Conservation (phyloP, 2,113 vertebrate species). For the Sminthopsis crassicaudata region DNA sequence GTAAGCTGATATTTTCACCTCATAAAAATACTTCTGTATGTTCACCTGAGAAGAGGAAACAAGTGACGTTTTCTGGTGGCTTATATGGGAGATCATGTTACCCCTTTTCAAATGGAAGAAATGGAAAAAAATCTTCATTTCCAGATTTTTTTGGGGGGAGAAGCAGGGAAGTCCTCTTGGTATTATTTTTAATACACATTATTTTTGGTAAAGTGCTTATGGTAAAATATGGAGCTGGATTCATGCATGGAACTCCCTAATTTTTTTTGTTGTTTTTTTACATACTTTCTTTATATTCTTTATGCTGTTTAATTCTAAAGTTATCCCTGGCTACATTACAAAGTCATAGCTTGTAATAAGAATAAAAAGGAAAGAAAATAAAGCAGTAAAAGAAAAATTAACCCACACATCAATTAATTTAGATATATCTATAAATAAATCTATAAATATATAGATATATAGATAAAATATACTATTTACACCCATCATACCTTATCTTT, state of each 20-base stretch:
- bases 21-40: slow-evolving; percentile 79
- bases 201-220: slow-evolving; percentile 28
- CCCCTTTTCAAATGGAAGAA: slow-evolving; percentile 73
- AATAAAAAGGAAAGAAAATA: neutral
- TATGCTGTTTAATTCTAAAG: neutral
- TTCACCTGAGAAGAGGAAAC: slow-evolving; percentile 81
- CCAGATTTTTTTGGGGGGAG: slow-evolving; percentile 51
- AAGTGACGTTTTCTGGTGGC: slow-evolving; percentile 79
- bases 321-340: too few relatives aligned
- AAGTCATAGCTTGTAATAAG: neutral
- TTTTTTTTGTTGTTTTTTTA: neutral
- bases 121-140: slow-evolving; percentile 72
- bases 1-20: slow-evolving; percentile 87
- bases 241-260: neutral
- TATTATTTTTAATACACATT: slow-evolving; percentile 35
- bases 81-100: slow-evolving; percentile 78
- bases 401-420: neutral
- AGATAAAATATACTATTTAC: neutral
- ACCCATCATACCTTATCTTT: neutral
- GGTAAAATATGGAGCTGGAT: neutral
- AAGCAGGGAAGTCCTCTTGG: slow-evolving; percentile 25
- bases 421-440: too few relatives aligned
- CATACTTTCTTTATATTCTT: neutral
- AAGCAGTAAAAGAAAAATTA: neutral
- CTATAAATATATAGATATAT: neutral